Evolutionary conservation across 2,888 invertebrate genomes (phyloP).

Genomic region (Drosophila kuntzei): DNA sequence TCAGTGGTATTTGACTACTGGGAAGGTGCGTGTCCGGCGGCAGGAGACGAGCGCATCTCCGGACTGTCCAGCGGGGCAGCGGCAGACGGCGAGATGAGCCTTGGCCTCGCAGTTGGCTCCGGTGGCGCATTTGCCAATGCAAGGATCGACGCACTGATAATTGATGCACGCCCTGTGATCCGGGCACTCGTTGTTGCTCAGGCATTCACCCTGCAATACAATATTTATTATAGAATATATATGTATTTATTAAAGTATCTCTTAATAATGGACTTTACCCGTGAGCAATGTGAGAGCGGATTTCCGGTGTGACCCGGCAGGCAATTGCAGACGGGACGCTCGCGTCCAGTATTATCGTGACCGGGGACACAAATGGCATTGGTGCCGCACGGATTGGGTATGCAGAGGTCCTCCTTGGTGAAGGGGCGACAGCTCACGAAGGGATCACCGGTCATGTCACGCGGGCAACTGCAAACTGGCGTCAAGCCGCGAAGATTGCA

Average conservation of each 20-base stretch:
- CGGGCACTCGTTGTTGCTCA: slow-evolving; percentile 91
- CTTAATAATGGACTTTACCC: slow-evolving; percentile 84
- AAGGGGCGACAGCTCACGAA: slow-evolving; percentile 93
- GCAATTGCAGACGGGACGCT: slow-evolving; percentile 94
- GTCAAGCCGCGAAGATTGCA: slow-evolving; percentile 91
- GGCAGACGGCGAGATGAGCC: slow-evolving; percentile 93
- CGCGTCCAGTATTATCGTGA: slow-evolving; percentile 92
- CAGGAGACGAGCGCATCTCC: slow-evolving; percentile 88
- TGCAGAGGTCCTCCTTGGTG: slow-evolving; percentile 92
- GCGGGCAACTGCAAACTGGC: slow-evolving; percentile 94
- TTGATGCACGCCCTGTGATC: slow-evolving; percentile 92
- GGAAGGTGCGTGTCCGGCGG: slow-evolving; percentile 85
- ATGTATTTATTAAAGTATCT: not conserved
- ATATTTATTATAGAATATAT: not conserved
- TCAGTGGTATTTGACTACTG: slow-evolving; percentile 84
- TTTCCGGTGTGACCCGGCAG: slow-evolving; percentile 92
- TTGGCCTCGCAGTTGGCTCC: slow-evolving; percentile 91
- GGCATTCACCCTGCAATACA: slow-evolving; percentile 90
- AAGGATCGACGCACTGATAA: slow-evolving; percentile 91
- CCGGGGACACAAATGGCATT: slow-evolving; percentile 90
- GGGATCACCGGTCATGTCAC: slow-evolving; percentile 94
- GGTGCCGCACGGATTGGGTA: slow-evolving; percentile 94
- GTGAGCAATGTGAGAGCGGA: slow-evolving; percentile 89
- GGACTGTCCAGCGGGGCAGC: slow-evolving; percentile 89
- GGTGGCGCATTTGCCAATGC: slow-evolving; percentile 91